Conservation (phyloP, 2,797 vertebrate genomes). For the Otolemur crassicaudatus region DNA sequence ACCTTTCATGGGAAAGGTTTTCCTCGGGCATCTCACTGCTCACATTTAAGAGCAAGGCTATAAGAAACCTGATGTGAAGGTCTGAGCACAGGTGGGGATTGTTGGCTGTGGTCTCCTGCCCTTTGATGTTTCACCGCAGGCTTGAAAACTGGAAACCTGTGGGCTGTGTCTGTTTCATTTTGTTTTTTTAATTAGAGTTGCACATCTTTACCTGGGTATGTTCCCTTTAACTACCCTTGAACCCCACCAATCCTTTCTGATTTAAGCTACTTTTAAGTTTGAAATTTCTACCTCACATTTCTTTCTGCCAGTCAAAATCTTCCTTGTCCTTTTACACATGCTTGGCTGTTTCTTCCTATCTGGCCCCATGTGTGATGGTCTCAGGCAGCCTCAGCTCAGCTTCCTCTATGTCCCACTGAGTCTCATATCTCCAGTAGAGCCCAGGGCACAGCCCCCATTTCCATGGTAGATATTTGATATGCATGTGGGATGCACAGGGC, state of each 20-base stretch:
- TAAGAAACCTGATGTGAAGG: background rate
- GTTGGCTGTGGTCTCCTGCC: background rate
- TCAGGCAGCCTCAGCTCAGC: background rate
- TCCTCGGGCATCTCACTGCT: background rate
- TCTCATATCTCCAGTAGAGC: background rate
- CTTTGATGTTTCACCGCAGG: slow-evolving; percentile 34
- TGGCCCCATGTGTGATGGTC: background rate
- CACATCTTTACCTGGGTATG: background rate
- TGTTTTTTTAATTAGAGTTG: background rate
- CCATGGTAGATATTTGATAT: background rate
- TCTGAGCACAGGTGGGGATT: background rate
- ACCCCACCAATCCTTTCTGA: background rate
- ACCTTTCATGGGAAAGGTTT: background rate
- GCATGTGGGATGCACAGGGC: background rate
- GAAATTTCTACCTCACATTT: background rate
- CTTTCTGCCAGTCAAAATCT: background rate
- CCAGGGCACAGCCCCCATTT: background rate
- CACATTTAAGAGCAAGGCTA: background rate
- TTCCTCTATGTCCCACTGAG: background rate
- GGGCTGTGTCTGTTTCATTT: background rate
- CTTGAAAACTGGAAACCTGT: background rate
- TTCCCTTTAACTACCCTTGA: background rate
- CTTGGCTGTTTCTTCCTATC: background rate
- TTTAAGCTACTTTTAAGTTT: background rate
- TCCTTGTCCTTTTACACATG: background rate